phyloP scores from a whole-genome alignment of 2,888 invertebrate genomes.

The Rambutsinella grinnellia region DNA sequence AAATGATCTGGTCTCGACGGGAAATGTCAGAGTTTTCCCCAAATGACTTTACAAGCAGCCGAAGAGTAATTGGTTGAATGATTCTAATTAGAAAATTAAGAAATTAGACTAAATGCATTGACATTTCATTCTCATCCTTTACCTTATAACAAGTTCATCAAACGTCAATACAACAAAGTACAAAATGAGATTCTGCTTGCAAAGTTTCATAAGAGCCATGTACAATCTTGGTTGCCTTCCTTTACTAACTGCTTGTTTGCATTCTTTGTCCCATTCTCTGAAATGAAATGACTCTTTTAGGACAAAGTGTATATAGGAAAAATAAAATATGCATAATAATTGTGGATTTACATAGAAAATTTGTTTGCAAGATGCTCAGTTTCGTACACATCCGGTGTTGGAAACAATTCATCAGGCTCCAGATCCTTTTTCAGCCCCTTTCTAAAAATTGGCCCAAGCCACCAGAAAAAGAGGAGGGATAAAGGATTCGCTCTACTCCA shows the following conservation, averaged over 20 bases:
- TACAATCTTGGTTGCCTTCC: conserved; percentile 20
- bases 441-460: conserved; percentile 82
- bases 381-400: conserved; percentile 77
- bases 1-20: conserved; percentile 51
- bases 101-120: neutral
- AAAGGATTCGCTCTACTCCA: conserved; percentile 30
- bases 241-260: neutral
- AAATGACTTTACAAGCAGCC: conserved; percentile 71
- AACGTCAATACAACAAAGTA: conserved; percentile 28
- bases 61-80: conserved; percentile 77
- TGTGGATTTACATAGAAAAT: conserved; percentile 75
- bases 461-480: conserved; percentile 74
- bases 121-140: neutral
- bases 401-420: conserved; percentile 80
- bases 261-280: conserved; percentile 30
- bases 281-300: too few species aligned
- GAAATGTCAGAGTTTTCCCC: conserved; percentile 15
- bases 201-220: conserved; percentile 23
- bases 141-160: conserved; percentile 48
- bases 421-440: conserved; percentile 81
- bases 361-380: conserved; percentile 78
- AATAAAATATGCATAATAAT: conserved; percentile 4
- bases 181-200: conserved; percentile 31
- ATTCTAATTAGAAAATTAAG: conserved; percentile 70
- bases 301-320: too few species aligned